Conservation (phyloP, 2,888 invertebrate genomes). For the Nomada goodeniana region DNA sequence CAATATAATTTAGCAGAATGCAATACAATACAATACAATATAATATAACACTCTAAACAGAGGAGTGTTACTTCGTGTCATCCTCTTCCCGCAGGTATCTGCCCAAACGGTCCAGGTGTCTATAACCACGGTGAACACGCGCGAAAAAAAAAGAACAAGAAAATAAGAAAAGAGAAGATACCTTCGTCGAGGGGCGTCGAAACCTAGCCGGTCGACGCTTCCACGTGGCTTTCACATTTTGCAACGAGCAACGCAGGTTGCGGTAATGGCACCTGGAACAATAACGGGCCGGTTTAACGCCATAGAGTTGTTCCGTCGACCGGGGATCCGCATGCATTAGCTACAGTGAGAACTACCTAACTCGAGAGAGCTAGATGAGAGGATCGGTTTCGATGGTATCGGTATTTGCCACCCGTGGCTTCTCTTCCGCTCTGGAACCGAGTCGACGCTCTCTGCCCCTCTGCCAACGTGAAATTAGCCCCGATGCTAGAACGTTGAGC, state of each 20-base stretch:
- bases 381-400: slow-evolving; percentile 80
- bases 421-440: slow-evolving; percentile 75
- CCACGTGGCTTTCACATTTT: slow-evolving; percentile 75
- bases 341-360: slow-evolving; percentile 73
- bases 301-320: slow-evolving; percentile 72
- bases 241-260: slow-evolving; percentile 71
- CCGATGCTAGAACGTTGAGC: slow-evolving; percentile 42
- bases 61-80: too few species aligned
- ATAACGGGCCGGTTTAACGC: slow-evolving; percentile 72
- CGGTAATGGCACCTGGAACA: slow-evolving; percentile 76
- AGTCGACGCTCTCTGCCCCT: slow-evolving; percentile 37
- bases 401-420: slow-evolving; percentile 78
- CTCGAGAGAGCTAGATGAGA: slow-evolving; percentile 74
- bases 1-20: too few species aligned
- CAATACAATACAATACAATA: too few species aligned
- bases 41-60: too few species aligned
- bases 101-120: too few species aligned
- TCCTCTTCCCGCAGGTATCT: too few species aligned
- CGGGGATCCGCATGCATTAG: slow-evolving; percentile 71
- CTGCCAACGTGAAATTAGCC: slow-evolving; percentile 46
- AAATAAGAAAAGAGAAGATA: slow-evolving; percentile 2
- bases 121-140: too few species aligned
- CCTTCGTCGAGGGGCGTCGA: slow-evolving; percentile 17
- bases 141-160: neutral
- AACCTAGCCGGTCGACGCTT: slow-evolving; percentile 54